Evolutionary conservation across 2,113 vertebrate species (phyloP).

Genomic region (Podarcis cretensis): DNA sequence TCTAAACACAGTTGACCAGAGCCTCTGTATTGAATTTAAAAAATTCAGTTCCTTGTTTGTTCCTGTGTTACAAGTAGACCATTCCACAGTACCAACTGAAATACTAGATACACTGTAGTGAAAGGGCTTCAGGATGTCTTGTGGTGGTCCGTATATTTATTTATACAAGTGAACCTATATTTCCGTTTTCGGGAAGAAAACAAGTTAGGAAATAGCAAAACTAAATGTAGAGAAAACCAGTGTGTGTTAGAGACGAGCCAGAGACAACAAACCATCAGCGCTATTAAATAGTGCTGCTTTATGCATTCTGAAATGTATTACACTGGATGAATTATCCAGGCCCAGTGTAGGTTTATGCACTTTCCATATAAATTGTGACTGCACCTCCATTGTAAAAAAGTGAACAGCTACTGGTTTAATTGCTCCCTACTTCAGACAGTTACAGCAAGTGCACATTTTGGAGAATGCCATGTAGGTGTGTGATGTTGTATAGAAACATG

Average conservation of each 20-base stretch:
- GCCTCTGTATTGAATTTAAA: conserved; percentile 18
- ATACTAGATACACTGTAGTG: conserved; percentile 25
- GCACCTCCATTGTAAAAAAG: background rate
- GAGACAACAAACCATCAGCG: conserved; percentile 15
- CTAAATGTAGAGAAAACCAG: background rate
- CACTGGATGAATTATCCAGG: background rate
- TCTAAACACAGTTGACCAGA: conserved; percentile 21
- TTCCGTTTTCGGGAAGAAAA: conserved; percentile 36
- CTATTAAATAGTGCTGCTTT: conserved; percentile 2
- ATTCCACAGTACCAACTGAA: background rate
- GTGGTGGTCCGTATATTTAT: conserved; percentile 25
- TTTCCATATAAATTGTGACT: background rate
- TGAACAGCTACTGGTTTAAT: background rate
- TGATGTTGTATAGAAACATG: background rate
- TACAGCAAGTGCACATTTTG: background rate
- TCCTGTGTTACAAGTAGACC: background rate
- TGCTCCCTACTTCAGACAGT: background rate
- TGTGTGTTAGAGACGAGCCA: conserved; percentile 1
- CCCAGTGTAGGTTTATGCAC: background rate
- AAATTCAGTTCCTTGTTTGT: conserved; percentile 3
- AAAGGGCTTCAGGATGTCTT: conserved; percentile 47
- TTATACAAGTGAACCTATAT: conserved; percentile 1
- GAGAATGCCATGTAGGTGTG: background rate
- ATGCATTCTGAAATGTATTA: background rate
- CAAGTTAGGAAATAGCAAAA: background rate